Percentiles rank a stretch among this genome's conserved stretches.
Evolutionary conservation across 2,888 invertebrate genomes (phyloP).

Genomic region (Choreutis nemorana): DNA sequence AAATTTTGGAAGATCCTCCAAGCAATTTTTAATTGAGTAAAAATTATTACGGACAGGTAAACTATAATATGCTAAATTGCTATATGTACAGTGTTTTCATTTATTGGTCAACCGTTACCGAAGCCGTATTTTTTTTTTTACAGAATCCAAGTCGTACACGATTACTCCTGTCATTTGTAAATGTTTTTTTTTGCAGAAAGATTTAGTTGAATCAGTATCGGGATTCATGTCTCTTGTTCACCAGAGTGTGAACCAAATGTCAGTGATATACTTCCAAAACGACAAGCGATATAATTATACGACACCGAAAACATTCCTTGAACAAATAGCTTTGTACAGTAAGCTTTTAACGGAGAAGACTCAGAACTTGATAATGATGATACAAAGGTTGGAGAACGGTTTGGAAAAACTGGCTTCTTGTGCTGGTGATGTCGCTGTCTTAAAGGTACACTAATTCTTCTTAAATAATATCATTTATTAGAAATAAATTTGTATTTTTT

Average conservation of each 20-base stretch:
- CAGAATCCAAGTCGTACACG: too few relatives aligned
- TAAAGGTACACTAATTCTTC: conserved; percentile 67
- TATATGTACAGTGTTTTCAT: too few relatives aligned
- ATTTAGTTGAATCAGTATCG: conserved; percentile 72
- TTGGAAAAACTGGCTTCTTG: conserved; percentile 87
- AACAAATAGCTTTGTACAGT: conserved; percentile 85
- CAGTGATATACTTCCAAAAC: conserved; percentile 79
- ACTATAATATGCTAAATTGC: too few relatives aligned
- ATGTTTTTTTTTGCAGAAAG: conserved; percentile 36
- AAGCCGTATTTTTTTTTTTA: too few relatives aligned
- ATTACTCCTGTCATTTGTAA: not conserved
- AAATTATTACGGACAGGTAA: too few relatives aligned
- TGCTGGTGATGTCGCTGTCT: conserved; percentile 83
- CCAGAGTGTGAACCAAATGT: conserved; percentile 86
- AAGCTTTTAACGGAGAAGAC: conserved; percentile 76
- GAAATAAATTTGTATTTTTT: not conserved
- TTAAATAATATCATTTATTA: not conserved
- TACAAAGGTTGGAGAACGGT: conserved; percentile 84
- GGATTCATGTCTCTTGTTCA: conserved; percentile 93
- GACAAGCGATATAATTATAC: conserved; percentile 95
- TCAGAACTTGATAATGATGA: conserved; percentile 75
- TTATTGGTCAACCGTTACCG: too few relatives aligned
- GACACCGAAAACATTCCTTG: conserved; percentile 94
- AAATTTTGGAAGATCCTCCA: too few relatives aligned
- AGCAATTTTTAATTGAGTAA: too few relatives aligned